These are phyloP conservation scores for Caenorhabditis sp. DNA, from an alignment of 2,888 invertebrate species.

Conservation along the genomic window DNA sequence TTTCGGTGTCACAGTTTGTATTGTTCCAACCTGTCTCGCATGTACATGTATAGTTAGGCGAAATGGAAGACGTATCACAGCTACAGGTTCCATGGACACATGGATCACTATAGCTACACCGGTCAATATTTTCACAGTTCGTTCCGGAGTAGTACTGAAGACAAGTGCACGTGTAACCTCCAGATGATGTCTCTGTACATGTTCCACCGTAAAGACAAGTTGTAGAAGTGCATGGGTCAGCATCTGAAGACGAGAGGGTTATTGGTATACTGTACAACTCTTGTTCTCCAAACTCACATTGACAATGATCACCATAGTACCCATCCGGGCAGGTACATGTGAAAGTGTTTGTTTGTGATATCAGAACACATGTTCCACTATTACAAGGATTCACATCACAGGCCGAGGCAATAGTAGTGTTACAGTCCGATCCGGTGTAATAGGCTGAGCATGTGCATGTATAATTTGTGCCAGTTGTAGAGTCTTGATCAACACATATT, in stretches of 20 bases:
- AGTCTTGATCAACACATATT: slow-evolving; percentile 12
- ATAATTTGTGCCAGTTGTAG: slow-evolving; percentile 10
- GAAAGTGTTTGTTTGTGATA: slow-evolving; percentile 13
- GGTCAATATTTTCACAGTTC: slow-evolving; percentile 33
- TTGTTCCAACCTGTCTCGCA: slow-evolving; percentile 46
- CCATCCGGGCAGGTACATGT: slow-evolving; percentile 13
- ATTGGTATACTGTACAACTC: too few relatives aligned
- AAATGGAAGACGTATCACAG: slow-evolving; percentile 14
- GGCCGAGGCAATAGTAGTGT: slow-evolving; percentile 4
- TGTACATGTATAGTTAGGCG: slow-evolving; percentile 24
- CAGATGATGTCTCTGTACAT: slow-evolving; percentile 31
- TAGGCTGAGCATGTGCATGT: slow-evolving; percentile 17
- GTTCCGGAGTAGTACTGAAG: slow-evolving; percentile 24
- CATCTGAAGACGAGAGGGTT: slow-evolving; percentile 7
- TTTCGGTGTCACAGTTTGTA: slow-evolving; percentile 26
- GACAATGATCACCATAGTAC: slow-evolving; percentile 7
- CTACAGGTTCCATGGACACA: slow-evolving; percentile 41
- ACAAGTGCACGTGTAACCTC: slow-evolving; percentile 35
- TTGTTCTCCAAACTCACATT: slow-evolving; percentile 6
- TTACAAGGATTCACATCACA: slow-evolving; percentile 28
- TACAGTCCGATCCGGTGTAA: slow-evolving; percentile 22
- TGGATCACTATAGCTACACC: slow-evolving; percentile 38
- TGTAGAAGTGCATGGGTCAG: slow-evolving; percentile 9
- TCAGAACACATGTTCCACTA: slow-evolving; percentile 26
- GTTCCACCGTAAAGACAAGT: slow-evolving; percentile 36